A percentile compares a stretch with the other conserved stretches of the same genome.
Conservation (phyloP, 1,140 invertebrate species). For the Oedothorax gibbosus region DNA sequence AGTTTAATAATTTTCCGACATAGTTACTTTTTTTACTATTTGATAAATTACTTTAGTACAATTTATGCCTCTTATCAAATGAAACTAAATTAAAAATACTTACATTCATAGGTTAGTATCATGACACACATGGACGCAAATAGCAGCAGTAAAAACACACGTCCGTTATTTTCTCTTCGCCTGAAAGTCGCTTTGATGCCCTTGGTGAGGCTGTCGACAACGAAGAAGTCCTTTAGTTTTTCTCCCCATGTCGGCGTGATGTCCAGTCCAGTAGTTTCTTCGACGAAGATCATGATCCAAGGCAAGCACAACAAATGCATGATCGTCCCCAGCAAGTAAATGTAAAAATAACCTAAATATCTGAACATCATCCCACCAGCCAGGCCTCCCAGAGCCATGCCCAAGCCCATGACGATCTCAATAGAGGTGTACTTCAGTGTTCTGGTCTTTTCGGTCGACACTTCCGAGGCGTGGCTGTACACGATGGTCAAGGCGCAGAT, state of each 20-base stretch:
- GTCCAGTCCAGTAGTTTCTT: constrained; percentile 29
- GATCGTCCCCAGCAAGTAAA: neutral
- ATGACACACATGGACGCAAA: constrained; percentile 64
- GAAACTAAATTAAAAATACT: too few species aligned
- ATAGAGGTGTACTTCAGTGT: constrained; percentile 73
- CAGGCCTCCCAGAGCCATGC: constrained; percentile 64
- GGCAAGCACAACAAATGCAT: neutral
- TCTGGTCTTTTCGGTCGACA: neutral
- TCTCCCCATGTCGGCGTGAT: neutral
- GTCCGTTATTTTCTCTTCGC: constrained; percentile 64
- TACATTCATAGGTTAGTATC: constrained; percentile 45
- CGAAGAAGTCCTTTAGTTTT: constrained; percentile 56
- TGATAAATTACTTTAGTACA: too few species aligned
- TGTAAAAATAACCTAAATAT: constrained; percentile 45
- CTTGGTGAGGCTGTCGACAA: constrained; percentile 64
- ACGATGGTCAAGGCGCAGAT: constrained; percentile 33
- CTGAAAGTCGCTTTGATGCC: constrained; percentile 65
- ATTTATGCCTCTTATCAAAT: too few species aligned
- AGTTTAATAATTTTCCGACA: too few species aligned
- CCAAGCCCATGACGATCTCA: constrained; percentile 67
- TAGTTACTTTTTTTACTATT: too few species aligned
- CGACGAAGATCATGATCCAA: constrained; percentile 10
- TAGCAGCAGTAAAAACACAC: constrained; percentile 65
- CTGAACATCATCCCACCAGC: constrained; percentile 8
- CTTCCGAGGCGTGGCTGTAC: constrained; percentile 43